These are phyloP conservation scores for Diplogasteroides magnus DNA, from an alignment of 1,140 invertebrate genomes.

Conservation along the genomic window DNA sequence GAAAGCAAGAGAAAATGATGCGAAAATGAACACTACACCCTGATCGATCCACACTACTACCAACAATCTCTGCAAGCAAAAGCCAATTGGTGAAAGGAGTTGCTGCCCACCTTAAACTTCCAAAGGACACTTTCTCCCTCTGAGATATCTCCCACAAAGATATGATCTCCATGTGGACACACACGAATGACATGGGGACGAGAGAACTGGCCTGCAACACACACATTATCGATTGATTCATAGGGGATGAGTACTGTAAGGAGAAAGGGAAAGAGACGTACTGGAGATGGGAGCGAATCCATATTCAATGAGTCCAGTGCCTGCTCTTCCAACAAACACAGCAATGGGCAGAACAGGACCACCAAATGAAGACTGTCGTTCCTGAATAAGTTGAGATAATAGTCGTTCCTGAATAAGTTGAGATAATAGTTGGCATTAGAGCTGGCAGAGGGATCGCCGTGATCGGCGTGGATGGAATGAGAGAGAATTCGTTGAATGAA, in stretches of 20 bases:
- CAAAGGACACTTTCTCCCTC: conserved; percentile 43
- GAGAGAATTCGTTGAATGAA: no score
- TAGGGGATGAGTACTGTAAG: background rate
- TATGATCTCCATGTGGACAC: conserved; percentile 17
- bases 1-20: background rate
- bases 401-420: no score
- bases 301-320: conserved; percentile 19
- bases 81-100: no score
- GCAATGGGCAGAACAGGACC: conserved; percentile 13
- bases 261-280: conserved; percentile 36
- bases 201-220: conserved; percentile 31
- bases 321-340: conserved; percentile 28
- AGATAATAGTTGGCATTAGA: no score
- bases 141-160: conserved; percentile 48
- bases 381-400: no score
- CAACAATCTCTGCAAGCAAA: background rate
- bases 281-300: conserved; percentile 13
- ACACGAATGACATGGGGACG: conserved; percentile 44
- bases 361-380: background rate
- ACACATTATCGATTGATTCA: no score
- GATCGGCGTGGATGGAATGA: no score
- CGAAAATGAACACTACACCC: no score
- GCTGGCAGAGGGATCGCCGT: no score
- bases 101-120: conserved; percentile 38
- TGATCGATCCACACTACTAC: no score